phyloP scores from a whole-genome alignment of 2,113 vertebrate species.

The Notothenia rossii region DNA sequence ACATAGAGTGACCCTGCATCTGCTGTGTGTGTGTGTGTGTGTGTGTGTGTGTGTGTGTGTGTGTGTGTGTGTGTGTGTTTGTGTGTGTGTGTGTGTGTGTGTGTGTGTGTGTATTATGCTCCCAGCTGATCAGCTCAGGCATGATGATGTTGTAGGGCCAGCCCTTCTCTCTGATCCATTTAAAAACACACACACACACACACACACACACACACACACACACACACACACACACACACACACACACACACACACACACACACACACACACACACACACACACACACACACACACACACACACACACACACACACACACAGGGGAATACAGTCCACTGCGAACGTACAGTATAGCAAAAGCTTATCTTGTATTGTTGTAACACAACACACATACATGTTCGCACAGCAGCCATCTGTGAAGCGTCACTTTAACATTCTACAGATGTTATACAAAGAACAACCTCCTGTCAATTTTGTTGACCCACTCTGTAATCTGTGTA shows the following conservation, averaged over 20 bases:
- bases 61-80: too few species aligned
- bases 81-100: too few species aligned
- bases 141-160: too few species aligned
- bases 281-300: slow-evolving; percentile 13
- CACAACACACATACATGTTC: background rate
- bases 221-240: slow-evolving; percentile 10
- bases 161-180: slow-evolving; percentile 46
- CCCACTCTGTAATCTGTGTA: too few species aligned
- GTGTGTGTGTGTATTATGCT: too few species aligned
- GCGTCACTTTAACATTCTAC: background rate
- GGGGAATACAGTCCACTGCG: too few species aligned
- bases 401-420: slow-evolving; percentile 5
- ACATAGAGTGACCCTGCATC: slow-evolving; percentile 49
- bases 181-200: background rate
- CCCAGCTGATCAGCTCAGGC: slow-evolving; percentile 2
- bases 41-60: too few species aligned
- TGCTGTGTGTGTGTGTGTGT: slow-evolving; percentile 28
- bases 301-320: slow-evolving; percentile 5
- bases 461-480: too few species aligned
- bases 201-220: slow-evolving; percentile 10
- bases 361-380: too few species aligned
- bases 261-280: slow-evolving; percentile 6
- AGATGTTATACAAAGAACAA: too few species aligned
- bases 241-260: background rate
- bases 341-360: background rate